Conservation (phyloP, 2,113 vertebrate genomes). For the human region GRCh38 chr13:62336501-62337000, state of each 20-base stretch:
- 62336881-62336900: conserved; percentile 66
- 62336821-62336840: conserved; percentile 80
- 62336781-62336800: conserved; percentile 63
- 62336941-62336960: not conserved
- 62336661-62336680: conserved; percentile 63
- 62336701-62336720: conserved; percentile 71
- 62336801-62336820: conserved; percentile 74
- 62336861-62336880: conserved; percentile 71
- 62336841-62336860: conserved; percentile 70
- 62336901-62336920: conserved; percentile 72
- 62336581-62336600: conserved; percentile 53
- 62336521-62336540: conserved; percentile 35
- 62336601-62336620: not conserved
- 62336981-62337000: conserved; percentile 5
- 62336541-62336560: conserved; percentile 5
- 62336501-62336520: not conserved
- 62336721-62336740: conserved; percentile 78
- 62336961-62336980: conserved; percentile 55
- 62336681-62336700: conserved; percentile 68
- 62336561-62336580: conserved; percentile 35
- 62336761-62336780: conserved; percentile 70
- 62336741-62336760: conserved; percentile 73
- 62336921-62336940: conserved; percentile 70
- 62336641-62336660: conserved; percentile 62
- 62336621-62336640: not conserved